Base-by-base conservation (phyloP, 2,888 invertebrate genomes). In the Cerceris ruficornis region DNA sequence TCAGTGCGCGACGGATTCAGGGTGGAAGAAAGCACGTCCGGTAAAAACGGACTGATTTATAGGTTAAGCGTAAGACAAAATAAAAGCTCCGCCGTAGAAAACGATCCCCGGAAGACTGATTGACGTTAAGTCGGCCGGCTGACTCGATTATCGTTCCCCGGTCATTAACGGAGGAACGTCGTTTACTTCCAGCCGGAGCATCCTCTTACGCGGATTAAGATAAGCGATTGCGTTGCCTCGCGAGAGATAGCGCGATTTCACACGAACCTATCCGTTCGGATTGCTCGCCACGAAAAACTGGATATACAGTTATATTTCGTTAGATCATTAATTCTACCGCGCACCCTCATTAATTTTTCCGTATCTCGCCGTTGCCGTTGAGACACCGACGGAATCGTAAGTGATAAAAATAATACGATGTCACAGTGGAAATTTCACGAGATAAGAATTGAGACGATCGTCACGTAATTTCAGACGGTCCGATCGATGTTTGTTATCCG, bases 21-120 rank as follows among this genome's bases (percentile, higher is more conserved):
- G 78, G 75, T 66, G 80, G 81, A 82, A 87, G 88, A 84, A 81
- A 76, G 57, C 80, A 79, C 74, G 71, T 79, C 76, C 74, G 28
- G 85, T 88, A 88, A 89, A 89, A 88, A 88, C 85, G 81, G 58
- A 76, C 87, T 90, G 90, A 90, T 90, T 90, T 90, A 90, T 89
- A 87, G 28, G 89, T 82, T 78, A 81, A 79, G 49, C 77, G 59
- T 81, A 76, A 65, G 64, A 67, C 54, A 73, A 85, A 84, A 84
- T 82, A 80, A 82, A 85, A 78, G 70, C 77, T 28, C 55, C 43
- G 59, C 49, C 59, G 81, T 28, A 65, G 80, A 78, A 77, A 81
- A 79, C 77, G 82, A 82, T 76, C 81, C 73, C 28, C 69, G 85
- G 57, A 54, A 71, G 80, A 81, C 75, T 86, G 88, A 88, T 87